Evolutionary conservation across 2,113 vertebrate genomes (phyloP), one percentile per base, ranked within the genome.

Genomic region (Isichthys henryi): DNA sequence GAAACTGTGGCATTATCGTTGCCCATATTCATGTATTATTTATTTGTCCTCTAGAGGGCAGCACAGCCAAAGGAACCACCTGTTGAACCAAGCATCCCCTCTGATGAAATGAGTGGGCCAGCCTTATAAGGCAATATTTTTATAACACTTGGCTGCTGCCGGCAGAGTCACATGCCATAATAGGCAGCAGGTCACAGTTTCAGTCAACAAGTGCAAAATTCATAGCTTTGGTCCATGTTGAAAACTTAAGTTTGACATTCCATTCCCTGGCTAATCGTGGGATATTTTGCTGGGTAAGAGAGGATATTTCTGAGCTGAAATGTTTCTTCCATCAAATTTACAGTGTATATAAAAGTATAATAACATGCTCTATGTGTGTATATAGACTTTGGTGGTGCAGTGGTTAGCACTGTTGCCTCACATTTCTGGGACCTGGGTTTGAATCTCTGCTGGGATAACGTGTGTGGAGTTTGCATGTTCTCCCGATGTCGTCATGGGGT

Each of bases 41-140:
- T 19, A 17, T 35, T 88, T 88, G 88, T 88, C 58, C 88, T 50
- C 88, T 39, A 50, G 88, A 88, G 58, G 88, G 62, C 88, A 48
- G 39, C n/a, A 48, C 23, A 45, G 21, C 62, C 43, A 46, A 49
- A 35, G 31, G 88, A 27, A 49, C 88, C 43, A 31, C 62, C 62
- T 70, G 88, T 39, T 77, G 35, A 35, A 43, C 35, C 35, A n/a
- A 17, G 23, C 0, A 23, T 50, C 27, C n/a, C n/a, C 46, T 49
- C 48, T 88, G 35, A 45, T 66, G 53, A 46, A 45, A 46, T 62
- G 62, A 88, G 62, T 50, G 46, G 62, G 62, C 66, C 27, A 50
- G 17, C 88, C 88, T 74, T 88, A 88, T 66, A 88, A 31, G 88
- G 88, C 45, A 88, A 77, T 77, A 88, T 88, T 74, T 88, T 19